Base-by-base conservation (phyloP, 1,140 invertebrate species). In the Cydia amplana region DNA sequence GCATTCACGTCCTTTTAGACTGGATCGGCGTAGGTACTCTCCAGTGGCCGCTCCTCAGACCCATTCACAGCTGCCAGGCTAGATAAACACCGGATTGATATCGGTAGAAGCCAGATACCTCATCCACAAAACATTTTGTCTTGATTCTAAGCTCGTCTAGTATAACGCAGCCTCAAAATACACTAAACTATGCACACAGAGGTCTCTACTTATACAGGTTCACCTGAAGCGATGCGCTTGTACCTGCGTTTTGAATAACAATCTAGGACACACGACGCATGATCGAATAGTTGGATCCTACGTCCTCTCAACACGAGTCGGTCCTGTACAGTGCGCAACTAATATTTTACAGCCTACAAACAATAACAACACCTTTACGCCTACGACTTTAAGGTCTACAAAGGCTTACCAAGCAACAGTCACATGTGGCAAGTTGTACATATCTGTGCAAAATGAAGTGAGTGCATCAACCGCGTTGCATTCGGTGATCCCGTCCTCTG, bases 401-500 rank as follows among this genome's bases (percentile, higher is more conserved):
- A 20, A 20, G 20, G 18, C 7, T 4, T 55, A 9, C 55, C 7
- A n/a, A n/a, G n/a, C n/a, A 23, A 23, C n/a, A 18, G 16, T 18
- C n/a, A 51, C n/a, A 9, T 23, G 20, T 60, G 7, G 28, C 5
- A 16, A 2, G 16, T 4, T 70, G 65, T 70, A 70, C 64, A 67
- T 36, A 70, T 75, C 60, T 28, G 78, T 64, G 55, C 73, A 78
- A 67, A 79, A 82, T 80, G 64, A 77, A 82, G 76, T 77, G 79
- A 77, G 55, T 73, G 75, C 74, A 77, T 78, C 72, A 79, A 76
- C 73, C 67, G 76, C 73, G 63, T 77, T 73, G 74, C 74, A 74
- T 80, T 78, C 65, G 78, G 78, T 82, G 75, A 79, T 78, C 20
- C n/a, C 55, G 20, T 60, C 78, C 80, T 78, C 65, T 40, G 76